Conservation (phyloP, 2,797 vertebrate genomes). For the Knipowitschia caucasica region DNA sequence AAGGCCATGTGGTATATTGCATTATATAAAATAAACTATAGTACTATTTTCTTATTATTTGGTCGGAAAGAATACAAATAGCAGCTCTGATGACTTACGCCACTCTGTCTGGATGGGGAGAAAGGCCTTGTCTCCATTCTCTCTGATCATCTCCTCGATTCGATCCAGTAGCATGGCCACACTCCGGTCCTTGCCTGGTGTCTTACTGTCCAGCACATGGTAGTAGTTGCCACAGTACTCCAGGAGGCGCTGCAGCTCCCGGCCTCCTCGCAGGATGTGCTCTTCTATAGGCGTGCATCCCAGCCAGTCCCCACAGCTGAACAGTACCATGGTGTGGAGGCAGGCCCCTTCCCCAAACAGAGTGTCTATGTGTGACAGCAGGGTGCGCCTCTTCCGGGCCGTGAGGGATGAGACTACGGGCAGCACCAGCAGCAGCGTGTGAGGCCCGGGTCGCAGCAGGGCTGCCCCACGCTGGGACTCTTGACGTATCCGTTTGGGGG, state of each 20-base stretch:
- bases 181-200: constrained; percentile 67
- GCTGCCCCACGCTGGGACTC: constrained; percentile 73
- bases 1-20: too few relatives aligned
- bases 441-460: constrained; percentile 76
- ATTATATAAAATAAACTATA: too few relatives aligned
- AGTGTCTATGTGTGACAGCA: constrained; percentile 74
- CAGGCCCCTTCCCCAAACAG: constrained; percentile 71
- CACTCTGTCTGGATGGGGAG: constrained; percentile 75
- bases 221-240: constrained; percentile 78
- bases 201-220: constrained; percentile 79
- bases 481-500: constrained; percentile 67
- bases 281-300: constrained; percentile 76
- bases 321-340: constrained; percentile 78
- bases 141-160: constrained; percentile 80
- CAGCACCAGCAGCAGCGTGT: constrained; percentile 76
- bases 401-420: constrained; percentile 76
- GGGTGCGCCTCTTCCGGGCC: constrained; percentile 70
- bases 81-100: constrained; percentile 49
- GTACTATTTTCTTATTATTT: too few relatives aligned
- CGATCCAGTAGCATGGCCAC: constrained; percentile 73
- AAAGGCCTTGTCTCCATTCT: constrained; percentile 76
- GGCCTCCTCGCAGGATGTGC: constrained; percentile 73
- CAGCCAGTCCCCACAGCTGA: constrained; percentile 79
- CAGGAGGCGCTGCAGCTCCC: constrained; percentile 74
- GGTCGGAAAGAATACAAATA: neutral